Base-by-base conservation (phyloP, 2,888 invertebrate genomes). In the Xestia rhomboidea region DNA sequence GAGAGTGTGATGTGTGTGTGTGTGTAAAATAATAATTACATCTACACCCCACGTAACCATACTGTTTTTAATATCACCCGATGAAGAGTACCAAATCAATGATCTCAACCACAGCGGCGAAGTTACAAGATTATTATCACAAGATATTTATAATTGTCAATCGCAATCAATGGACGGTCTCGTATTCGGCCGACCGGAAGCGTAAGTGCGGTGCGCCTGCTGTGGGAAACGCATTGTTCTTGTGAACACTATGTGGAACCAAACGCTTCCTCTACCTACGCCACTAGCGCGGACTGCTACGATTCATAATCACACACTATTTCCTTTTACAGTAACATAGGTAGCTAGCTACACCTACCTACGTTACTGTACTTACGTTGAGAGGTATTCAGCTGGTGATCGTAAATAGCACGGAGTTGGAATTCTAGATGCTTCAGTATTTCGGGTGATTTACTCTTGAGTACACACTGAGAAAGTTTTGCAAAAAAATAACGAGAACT, bases 171-270 rank as follows among this genome's bases (percentile, higher is more conserved):
- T 81, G 83, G 88, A 27, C 79, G 79, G 84, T 79, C 72, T 84
- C 76, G 73, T 85, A 75, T 83, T 79, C 85, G 81, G 34, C 67
- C 77, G 79, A 79, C 85, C 89, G 88, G 89, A 87, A 89, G 82
- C 76, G 62, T 67, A 46, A 80, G 76, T 78, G 72, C 84, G 76
- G 85, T 75, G 68, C 71, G 83, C 80, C 77, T 75, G 84, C 87
- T 87, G 92, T 93, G 92, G 92, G 93, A 93, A 93, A 86, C 87
- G 79, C 89, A 93, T 93, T 93, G 93, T 93, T 92, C 91, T 91
- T 87, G 77, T 79, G 78, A 84, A 82, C 81, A 83, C 82, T 87
- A 89, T 90, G 89, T 90, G 88, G 91, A 89, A 90, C 90, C 87
- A 82, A 89, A 87, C 82, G 86, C 91, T 93, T 93, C 92, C 93